phyloP scores from a whole-genome alignment of 1,140 invertebrate species.

The Aculops lycopersici region DNA sequence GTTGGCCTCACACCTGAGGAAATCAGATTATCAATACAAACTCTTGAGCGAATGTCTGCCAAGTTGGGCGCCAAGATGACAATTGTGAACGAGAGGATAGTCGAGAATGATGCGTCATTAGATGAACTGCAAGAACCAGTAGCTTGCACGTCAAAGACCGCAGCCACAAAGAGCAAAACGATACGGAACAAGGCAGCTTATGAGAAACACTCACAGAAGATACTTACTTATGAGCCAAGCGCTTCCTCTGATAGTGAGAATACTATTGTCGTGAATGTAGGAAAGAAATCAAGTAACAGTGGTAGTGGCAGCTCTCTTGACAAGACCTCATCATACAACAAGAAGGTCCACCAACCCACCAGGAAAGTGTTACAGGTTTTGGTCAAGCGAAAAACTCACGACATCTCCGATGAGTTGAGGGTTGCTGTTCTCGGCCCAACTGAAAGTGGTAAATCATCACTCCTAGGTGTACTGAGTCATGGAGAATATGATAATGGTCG shows the following conservation, averaged over 20 bases:
- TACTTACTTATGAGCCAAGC: background rate
- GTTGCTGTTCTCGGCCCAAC: slow-evolving; percentile 69
- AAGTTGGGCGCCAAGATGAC: slow-evolving; percentile 46
- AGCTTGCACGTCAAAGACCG: too few relatives aligned
- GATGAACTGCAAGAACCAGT: too few relatives aligned
- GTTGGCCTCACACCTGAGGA: slow-evolving; percentile 35
- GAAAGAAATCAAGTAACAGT: background rate
- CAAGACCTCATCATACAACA: background rate
- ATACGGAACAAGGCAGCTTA: too few relatives aligned
- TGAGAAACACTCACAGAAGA: background rate
- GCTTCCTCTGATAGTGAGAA: too few relatives aligned
- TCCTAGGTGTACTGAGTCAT: slow-evolving; percentile 57
- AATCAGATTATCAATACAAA: slow-evolving; percentile 55
- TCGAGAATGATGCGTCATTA: slow-evolving; percentile 14
- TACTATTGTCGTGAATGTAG: background rate
- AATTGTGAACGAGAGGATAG: slow-evolving; percentile 26
- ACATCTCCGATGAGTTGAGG: slow-evolving; percentile 53
- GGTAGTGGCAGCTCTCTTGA: background rate
- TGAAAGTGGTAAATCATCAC: slow-evolving; percentile 68
- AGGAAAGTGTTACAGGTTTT: slow-evolving; percentile 43
- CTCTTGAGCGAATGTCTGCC: slow-evolving; percentile 46
- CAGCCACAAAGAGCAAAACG: too few relatives aligned
- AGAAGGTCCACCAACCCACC: background rate
- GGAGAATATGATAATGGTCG: slow-evolving; percentile 71
- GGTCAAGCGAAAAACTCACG: slow-evolving; percentile 59